Conservation (phyloP, 1,140 invertebrate genomes). For the Tetraneura akinire region DNA sequence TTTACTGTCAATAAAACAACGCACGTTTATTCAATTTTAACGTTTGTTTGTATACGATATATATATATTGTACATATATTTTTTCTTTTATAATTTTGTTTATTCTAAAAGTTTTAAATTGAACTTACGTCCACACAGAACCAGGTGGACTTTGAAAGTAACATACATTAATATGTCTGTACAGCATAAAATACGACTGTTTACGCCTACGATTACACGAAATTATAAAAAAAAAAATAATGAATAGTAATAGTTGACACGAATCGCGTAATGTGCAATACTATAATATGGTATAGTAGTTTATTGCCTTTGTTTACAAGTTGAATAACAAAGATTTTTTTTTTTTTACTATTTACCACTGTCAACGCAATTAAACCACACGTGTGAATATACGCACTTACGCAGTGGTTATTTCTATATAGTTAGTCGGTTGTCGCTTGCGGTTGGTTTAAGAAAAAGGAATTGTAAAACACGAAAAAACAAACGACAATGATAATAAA, state of each 20-base stretch:
- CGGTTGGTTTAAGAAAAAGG: background rate
- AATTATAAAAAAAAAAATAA: constrained; percentile 9
- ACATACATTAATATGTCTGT: background rate
- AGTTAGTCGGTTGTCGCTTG: background rate
- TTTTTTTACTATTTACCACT: background rate
- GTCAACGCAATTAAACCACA: background rate
- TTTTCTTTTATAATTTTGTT: background rate
- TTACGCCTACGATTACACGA: background rate
- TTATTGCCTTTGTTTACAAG: constrained; percentile 22
- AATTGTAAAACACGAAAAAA: background rate
- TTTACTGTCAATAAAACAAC: background rate
- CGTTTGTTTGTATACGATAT: background rate
- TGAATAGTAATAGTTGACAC: background rate
- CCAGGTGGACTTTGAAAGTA: too few relatives aligned
- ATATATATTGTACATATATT: too few relatives aligned
- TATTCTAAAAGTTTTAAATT: background rate
- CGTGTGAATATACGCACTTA: background rate
- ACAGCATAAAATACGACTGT: too few relatives aligned
- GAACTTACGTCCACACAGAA: background rate
- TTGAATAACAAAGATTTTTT: background rate
- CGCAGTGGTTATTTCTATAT: background rate
- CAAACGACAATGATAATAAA: too few relatives aligned
- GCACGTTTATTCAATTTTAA: too few relatives aligned
- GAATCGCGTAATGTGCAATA: background rate
- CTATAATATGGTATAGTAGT: constrained; percentile 7